phyloP scores from a whole-genome alignment of 2,888 invertebrate species.

The Macroteleia sp. region DNA sequence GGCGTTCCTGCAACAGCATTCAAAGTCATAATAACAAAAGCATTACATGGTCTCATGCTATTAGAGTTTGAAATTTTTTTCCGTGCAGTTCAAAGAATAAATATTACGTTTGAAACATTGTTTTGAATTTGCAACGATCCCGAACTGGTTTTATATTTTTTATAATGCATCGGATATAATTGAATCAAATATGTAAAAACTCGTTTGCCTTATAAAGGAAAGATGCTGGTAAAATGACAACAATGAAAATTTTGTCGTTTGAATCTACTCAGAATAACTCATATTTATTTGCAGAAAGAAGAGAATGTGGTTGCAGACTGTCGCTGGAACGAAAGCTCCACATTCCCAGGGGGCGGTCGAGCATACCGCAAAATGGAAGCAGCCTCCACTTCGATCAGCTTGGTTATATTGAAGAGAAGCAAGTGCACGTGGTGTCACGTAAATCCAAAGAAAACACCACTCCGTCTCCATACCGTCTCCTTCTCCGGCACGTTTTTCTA shows the following conservation, averaged over 20 bases:
- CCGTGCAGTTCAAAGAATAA: too few species aligned
- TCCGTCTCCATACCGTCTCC: constrained; percentile 69
- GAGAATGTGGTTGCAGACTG: constrained; percentile 63
- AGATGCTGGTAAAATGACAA: constrained; percentile 36
- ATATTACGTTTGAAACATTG: too few species aligned
- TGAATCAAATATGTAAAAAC: constrained; percentile 51
- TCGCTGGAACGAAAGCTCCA: constrained; percentile 69
- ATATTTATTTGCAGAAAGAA: constrained; percentile 59
- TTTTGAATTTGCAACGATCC: constrained; percentile 9
- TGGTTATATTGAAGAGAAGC: constrained; percentile 71
- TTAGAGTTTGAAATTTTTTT: too few species aligned
- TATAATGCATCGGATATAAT: constrained; percentile 5
- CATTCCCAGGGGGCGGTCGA: constrained; percentile 76
- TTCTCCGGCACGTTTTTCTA: constrained; percentile 67
- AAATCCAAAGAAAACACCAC: constrained; percentile 78
- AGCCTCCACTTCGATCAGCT: constrained; percentile 76
- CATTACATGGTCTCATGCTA: too few species aligned
- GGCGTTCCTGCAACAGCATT: too few species aligned
- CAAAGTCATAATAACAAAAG: too few species aligned
- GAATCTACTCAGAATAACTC: constrained; percentile 53
- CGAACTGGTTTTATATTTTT: constrained; percentile 20
- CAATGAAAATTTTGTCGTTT: constrained; percentile 57
- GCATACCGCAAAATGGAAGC: constrained; percentile 75
- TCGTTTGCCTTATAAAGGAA: constrained; percentile 39
- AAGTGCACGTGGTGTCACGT: constrained; percentile 74